Percentiles rank a stretch among this genome's conserved stretches.
phyloP scores from a whole-genome alignment of 2,888 invertebrate species.

The Apamea monoglypha region DNA sequence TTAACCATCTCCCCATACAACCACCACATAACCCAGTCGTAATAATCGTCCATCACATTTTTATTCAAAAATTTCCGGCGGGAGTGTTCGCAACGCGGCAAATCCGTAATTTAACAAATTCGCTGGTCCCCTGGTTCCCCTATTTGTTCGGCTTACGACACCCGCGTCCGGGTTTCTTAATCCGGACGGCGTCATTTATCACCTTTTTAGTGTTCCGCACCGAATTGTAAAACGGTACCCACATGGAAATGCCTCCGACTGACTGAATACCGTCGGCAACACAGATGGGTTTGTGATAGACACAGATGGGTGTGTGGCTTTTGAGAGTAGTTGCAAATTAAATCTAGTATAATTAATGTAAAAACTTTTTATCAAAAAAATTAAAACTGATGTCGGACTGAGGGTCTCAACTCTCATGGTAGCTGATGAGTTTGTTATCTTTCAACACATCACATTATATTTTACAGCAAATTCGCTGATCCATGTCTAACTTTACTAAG shows the following conservation, averaged over 20 bases:
- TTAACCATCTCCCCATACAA: slow-evolving; percentile 3
- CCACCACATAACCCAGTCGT: slow-evolving; percentile 9
- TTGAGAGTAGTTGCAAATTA: slow-evolving; percentile 11
- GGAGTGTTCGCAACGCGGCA: slow-evolving; percentile 29
- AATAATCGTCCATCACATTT: slow-evolving; percentile 56
- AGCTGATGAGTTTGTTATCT: neutral
- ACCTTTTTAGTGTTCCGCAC: slow-evolving; percentile 65
- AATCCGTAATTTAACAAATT: slow-evolving; percentile 65
- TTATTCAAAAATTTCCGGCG: slow-evolving; percentile 54
- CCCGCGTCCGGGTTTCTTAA: slow-evolving; percentile 63
- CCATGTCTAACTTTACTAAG: neutral
- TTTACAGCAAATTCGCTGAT: slow-evolving; percentile 10
- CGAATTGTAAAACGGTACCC: slow-evolving; percentile 58
- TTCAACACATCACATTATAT: neutral
- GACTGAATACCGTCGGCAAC: slow-evolving; percentile 14
- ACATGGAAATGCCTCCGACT: slow-evolving; percentile 49
- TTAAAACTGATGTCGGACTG: neutral
- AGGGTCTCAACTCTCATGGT: neutral
- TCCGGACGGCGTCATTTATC: slow-evolving; percentile 63
- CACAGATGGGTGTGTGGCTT: slow-evolving; percentile 34
- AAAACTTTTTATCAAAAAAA: neutral
- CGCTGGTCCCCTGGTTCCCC: slow-evolving; percentile 60
- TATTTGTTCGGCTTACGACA: slow-evolving; percentile 66
- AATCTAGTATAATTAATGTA: neutral
- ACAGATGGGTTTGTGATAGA: slow-evolving; percentile 38